Percentiles rank a stretch among this genome's conserved stretches.
Evolutionary conservation across 2,797 vertebrate genomes (phyloP).

Genomic region (Peromyscus eremicus): DNA sequence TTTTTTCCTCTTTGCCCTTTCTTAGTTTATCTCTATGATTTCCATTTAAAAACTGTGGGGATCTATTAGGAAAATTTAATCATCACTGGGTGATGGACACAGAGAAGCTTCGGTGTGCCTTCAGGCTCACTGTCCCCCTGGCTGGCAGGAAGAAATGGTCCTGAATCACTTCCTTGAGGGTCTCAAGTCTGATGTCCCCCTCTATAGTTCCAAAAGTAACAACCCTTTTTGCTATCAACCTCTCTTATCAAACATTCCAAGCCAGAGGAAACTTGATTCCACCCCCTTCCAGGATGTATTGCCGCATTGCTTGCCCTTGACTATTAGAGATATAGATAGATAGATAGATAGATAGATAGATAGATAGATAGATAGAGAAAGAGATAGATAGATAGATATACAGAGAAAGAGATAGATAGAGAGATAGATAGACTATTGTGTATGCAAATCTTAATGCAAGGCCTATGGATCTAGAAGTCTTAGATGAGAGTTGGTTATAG

Average conservation of each 20-base stretch:
- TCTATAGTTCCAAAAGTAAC: not conserved
- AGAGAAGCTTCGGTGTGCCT: fast-evolving
- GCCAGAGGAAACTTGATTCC: not conserved
- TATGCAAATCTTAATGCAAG: not conserved
- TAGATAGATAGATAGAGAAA: not conserved
- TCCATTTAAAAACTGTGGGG: not conserved
- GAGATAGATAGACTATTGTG: not conserved
- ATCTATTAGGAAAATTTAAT: not conserved
- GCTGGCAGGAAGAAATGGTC: not conserved
- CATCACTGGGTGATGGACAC: fast-evolving
- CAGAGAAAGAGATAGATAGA: not conserved
- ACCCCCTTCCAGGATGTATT: fast-evolving
- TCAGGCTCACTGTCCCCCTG: not conserved
- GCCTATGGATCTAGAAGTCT: not conserved
- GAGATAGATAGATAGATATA: not conserved
- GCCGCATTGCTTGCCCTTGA: no score
- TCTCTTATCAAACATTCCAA: not conserved
- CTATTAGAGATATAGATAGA: not conserved
- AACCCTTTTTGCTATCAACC: not conserved
- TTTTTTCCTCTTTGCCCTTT: not conserved
- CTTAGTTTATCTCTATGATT: not conserved
- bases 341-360: not conserved
- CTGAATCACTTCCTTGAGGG: not conserved
- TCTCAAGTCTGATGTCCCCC: not conserved
- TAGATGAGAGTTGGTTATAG: not conserved